Evolutionary conservation across 2,797 vertebrate genomes (phyloP).

Genomic region (Phoeniculus purpureus): DNA sequence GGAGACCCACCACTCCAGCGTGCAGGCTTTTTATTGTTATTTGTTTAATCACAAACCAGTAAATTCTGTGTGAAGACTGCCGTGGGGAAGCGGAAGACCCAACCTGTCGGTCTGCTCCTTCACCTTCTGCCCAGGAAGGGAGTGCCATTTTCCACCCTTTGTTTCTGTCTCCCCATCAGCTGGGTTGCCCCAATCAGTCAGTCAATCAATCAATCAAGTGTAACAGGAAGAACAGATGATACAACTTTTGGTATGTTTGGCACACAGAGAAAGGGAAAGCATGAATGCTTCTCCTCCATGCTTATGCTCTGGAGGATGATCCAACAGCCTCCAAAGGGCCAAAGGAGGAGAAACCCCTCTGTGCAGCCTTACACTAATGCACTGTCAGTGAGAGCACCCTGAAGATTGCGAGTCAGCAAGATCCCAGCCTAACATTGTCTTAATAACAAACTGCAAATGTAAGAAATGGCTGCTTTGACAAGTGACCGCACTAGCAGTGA

Average conservation of each 20-base stretch:
- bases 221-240: neutral
- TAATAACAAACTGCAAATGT: neutral
- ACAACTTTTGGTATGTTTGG: neutral
- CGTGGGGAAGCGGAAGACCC: neutral
- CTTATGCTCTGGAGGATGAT: neutral
- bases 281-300: neutral
- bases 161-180: neutral
- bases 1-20: rapidly evolving
- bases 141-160: neutral
- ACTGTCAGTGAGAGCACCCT: neutral
- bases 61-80: rapidly evolving
- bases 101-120: neutral
- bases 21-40: neutral
- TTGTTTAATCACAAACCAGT: neutral
- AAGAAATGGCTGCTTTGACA: neutral
- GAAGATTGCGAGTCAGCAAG: neutral
- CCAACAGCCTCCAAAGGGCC: neutral
- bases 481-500: neutral
- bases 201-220: neutral
- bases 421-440: neutral
- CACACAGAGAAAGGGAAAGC: neutral
- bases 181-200: neutral
- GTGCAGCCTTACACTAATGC: neutral
- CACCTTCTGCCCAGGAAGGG: neutral
- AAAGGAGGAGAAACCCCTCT: neutral